phyloP scores from a whole-genome alignment of 2,888 invertebrate species.

The Dastarcus helophoroides region DNA sequence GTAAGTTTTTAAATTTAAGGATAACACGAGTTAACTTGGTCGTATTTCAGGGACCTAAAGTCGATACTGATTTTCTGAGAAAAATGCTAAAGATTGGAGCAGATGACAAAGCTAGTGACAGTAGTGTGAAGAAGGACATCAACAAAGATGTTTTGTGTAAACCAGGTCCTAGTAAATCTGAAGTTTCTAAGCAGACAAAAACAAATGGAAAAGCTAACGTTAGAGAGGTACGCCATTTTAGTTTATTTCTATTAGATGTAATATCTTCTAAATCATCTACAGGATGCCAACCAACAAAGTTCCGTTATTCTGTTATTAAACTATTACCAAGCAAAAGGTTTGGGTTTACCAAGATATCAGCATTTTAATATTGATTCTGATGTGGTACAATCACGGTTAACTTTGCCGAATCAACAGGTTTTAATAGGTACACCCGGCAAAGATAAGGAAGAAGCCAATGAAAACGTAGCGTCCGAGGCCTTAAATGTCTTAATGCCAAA shows the following conservation, averaged over 20 bases:
- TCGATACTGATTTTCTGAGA: conserved; percentile 25
- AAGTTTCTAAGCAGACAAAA: no score
- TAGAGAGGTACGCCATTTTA: no score
- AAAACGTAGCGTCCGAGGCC: conserved; percentile 35
- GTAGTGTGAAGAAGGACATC: no score
- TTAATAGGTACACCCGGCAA: conserved; percentile 38
- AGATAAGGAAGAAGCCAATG: conserved; percentile 39
- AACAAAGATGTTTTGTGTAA: no score
- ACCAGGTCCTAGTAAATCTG: no score
- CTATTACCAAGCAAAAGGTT: conserved; percentile 35
- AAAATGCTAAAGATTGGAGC: conserved; percentile 24
- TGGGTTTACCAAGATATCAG: conserved; percentile 38
- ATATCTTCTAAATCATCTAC: background rate
- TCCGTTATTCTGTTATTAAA: conserved; percentile 33
- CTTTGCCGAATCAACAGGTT: conserved; percentile 36
- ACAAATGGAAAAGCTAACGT: no score
- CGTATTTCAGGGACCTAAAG: conserved; percentile 9
- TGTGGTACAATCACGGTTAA: conserved; percentile 36
- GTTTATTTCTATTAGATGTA: no score
- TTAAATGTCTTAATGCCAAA: conserved; percentile 17
- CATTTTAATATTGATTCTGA: conserved; percentile 32
- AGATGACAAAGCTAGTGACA: no score
- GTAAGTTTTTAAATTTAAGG: no score
- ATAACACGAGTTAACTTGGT: no score
- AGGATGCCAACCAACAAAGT: conserved; percentile 5